Evolutionary conservation across 1,140 invertebrate genomes (phyloP), one percentile per base, ranked within the genome.

Genomic region (Nymphalis io): DNA sequence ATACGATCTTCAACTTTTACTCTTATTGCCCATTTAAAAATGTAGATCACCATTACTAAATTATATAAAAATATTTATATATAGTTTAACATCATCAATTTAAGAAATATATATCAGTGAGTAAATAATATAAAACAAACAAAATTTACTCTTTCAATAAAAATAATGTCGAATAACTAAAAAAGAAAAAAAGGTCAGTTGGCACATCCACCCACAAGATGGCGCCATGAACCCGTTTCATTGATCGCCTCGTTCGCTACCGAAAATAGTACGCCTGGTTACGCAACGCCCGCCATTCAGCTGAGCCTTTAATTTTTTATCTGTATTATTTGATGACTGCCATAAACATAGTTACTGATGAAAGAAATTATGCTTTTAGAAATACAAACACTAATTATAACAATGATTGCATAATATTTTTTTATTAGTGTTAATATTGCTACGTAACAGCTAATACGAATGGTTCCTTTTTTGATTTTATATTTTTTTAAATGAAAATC

Each of bases 251-350:
- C 69, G 65, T 44, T 64, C 18, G 55, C 63, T 64, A 66, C 60
- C 75, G 62, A 69, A 78, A 78, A 78, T 78, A 78, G 76, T 78
- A 78, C 73, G 69, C 69, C 68, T 70, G 62, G 68, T 78, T 78
- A 78, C 76, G 76, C 73, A 75, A 78, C 62, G 33, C 51, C 20
- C 70, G 65, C 60, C 72, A 74, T 74, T 74, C 75, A 74, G 46
- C 42, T 21, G 39, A 33, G 60, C 46, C 60, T 59, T 62, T 57
- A 51, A 68, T 61, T 69, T 69, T 69, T 69, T 57, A 63, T 64
- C 61, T 64, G 18, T 42, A 23, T 16, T 13, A 59, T 16, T 18
- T 59, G 40, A 59, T 21, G 57, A 18, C 38, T 39, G 27, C 33
- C 16, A 55, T 57, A 57, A 33, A 59, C 57, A 33, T 40, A 59